Conservation (phyloP, 2,113 vertebrate genomes). For the Tringa solitaria region DNA sequence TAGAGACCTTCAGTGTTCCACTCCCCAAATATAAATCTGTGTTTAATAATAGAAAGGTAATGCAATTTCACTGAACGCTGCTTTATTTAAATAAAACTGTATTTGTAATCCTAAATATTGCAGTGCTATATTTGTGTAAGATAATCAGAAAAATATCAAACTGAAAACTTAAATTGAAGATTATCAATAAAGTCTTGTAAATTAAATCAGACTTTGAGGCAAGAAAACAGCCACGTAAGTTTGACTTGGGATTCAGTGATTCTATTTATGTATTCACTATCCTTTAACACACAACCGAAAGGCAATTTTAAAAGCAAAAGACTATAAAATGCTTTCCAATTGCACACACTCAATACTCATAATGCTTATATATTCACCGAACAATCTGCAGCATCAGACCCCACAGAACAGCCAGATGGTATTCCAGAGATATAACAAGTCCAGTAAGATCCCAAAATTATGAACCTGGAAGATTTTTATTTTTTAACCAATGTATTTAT, state of each 20-base stretch:
- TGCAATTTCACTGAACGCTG: background rate
- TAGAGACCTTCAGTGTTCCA: constrained; percentile 14
- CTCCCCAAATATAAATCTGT: constrained; percentile 24
- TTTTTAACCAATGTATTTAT: background rate
- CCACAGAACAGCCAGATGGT: background rate
- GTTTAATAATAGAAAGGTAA: constrained; percentile 13
- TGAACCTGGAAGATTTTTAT: background rate
- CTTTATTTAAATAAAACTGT: constrained; percentile 3
- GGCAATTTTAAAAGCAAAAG: background rate
- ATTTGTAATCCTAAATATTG: background rate
- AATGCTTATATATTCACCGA: background rate
- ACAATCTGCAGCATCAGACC: background rate
- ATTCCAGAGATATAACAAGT: background rate
- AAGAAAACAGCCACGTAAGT: background rate
- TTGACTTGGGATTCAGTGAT: background rate
- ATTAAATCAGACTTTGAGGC: background rate
- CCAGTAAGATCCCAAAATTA: background rate
- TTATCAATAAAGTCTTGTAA: background rate
- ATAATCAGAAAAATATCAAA: background rate
- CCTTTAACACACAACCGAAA: background rate
- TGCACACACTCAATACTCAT: background rate
- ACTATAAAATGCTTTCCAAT: background rate
- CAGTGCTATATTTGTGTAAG: background rate
- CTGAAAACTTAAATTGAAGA: background rate
- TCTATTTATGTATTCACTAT: background rate